Conservation (phyloP, 2,113 vertebrate species). For the Channa argus region DNA sequence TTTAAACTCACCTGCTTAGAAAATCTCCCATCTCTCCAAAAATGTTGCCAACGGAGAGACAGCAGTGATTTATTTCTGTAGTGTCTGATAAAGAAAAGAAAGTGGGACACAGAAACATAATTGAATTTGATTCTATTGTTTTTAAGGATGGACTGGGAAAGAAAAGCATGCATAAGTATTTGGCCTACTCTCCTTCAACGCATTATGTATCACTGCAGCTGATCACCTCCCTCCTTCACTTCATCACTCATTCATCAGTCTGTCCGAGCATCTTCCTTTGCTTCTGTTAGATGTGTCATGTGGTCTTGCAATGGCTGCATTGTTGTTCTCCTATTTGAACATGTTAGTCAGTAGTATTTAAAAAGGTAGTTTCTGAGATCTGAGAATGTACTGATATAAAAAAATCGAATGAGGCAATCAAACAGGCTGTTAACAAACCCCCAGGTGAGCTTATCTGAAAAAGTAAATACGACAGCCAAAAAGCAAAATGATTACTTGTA, state of each 20-base stretch:
- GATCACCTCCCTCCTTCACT: slow-evolving; percentile 41
- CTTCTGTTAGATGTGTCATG: slow-evolving; percentile 42
- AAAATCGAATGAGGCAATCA: too few relatives aligned
- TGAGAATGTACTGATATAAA: too few relatives aligned
- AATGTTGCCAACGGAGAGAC: slow-evolving; percentile 16
- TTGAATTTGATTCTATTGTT: slow-evolving; percentile 53
- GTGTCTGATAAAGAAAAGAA: slow-evolving; percentile 15
- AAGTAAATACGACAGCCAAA: too few relatives aligned
- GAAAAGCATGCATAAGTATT: slow-evolving; percentile 57
- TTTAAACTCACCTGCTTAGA: slow-evolving; percentile 4
- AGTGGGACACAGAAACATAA: slow-evolving; percentile 51
- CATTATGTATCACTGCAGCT: slow-evolving; percentile 52
- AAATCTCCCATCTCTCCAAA: slow-evolving; percentile 3
- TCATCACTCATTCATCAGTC: slow-evolving; percentile 33
- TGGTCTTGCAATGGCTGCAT: slow-evolving; percentile 27
- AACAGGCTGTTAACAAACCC: too few relatives aligned
- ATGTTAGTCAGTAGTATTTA: not conserved
- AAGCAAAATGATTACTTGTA: too few relatives aligned
- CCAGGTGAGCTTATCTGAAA: too few relatives aligned
- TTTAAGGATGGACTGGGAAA: slow-evolving; percentile 40
- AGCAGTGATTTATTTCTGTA: slow-evolving; percentile 34
- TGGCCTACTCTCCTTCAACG: slow-evolving; percentile 49
- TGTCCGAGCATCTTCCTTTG: slow-evolving; percentile 17
- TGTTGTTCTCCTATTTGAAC: not conserved
- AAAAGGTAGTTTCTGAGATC: too few relatives aligned